Conservation (phyloP, 2,113 vertebrate genomes). For the Hippoglossus stenolepis region DNA sequence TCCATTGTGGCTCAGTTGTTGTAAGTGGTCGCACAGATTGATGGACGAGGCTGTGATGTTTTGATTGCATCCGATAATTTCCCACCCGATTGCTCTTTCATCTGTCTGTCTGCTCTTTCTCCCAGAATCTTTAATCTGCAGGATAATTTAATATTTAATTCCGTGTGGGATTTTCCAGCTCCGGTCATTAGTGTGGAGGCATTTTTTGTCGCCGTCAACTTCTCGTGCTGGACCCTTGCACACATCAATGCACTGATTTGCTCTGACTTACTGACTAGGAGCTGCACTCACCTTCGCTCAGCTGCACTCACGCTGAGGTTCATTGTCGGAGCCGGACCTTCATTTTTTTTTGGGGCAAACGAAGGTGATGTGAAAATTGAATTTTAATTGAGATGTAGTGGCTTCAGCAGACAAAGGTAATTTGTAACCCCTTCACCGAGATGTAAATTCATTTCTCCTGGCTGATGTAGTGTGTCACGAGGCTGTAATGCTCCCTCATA, state of each 20-base stretch:
- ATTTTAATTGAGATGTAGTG: constrained; percentile 1
- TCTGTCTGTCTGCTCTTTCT: background rate
- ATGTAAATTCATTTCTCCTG: constrained; percentile 32
- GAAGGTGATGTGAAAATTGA: constrained; percentile 7
- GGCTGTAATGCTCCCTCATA: constrained; percentile 45
- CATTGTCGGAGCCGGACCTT: constrained; percentile 19
- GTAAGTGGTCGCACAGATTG: constrained; percentile 23
- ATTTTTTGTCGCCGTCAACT: constrained; percentile 56
- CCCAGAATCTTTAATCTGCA: constrained; percentile 4
- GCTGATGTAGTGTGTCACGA: constrained; percentile 20
- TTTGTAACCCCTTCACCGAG: constrained; percentile 4
- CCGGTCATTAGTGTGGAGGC: constrained; percentile 17
- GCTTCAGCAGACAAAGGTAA: constrained; percentile 3
- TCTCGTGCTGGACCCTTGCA: constrained; percentile 53
- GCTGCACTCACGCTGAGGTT: constrained; percentile 47
- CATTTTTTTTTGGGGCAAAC: constrained; percentile 18
- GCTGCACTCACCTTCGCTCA: constrained; percentile 50
- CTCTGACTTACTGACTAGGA: constrained; percentile 44
- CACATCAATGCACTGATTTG: constrained; percentile 57
- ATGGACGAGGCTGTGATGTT: constrained; percentile 17
- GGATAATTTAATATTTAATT: background rate
- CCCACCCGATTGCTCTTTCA: constrained; percentile 1
- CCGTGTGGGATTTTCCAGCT: background rate
- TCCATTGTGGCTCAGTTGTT: constrained; percentile 21
- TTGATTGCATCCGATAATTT: constrained; percentile 30